Conservation (phyloP, 1,140 invertebrate genomes). For the Bombus breviceps region DNA sequence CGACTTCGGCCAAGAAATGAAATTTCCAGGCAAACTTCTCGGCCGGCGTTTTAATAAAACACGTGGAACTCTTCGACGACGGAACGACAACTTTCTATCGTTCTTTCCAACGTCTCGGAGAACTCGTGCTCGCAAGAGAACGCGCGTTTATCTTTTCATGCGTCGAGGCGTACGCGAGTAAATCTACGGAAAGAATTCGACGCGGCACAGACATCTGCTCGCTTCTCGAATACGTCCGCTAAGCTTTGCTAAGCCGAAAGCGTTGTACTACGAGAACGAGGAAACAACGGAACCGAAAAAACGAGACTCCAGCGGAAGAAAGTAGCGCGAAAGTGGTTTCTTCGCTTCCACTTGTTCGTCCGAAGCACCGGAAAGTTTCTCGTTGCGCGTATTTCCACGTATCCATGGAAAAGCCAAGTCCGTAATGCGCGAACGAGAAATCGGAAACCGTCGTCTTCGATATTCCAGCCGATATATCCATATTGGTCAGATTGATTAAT, state of each 20-base stretch:
- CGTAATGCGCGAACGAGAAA: background rate
- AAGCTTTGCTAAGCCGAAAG: constrained; percentile 26
- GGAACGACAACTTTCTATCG: background rate
- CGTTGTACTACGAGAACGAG: constrained; percentile 19
- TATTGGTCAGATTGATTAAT: background rate
- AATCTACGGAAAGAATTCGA: constrained; percentile 31
- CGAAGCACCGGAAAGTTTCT: background rate
- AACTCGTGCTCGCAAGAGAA: background rate
- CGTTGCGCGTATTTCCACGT: background rate
- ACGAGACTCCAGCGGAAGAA: background rate
- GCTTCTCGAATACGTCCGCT: constrained; percentile 23
- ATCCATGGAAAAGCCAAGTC: background rate
- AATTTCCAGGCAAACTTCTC: background rate
- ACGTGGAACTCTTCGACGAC: background rate
- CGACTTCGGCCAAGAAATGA: background rate
- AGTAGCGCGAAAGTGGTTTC: background rate
- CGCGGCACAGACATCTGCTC: background rate
- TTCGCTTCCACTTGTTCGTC: background rate
- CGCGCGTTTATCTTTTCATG: background rate
- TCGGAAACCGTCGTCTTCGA: background rate
- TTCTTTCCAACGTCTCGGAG: background rate
- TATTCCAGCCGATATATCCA: background rate
- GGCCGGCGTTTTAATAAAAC: constrained; percentile 4
- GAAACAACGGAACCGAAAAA: background rate
- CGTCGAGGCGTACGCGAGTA: background rate